Base-by-base conservation (phyloP, 1,140 invertebrate species). In the Acromyrmex charruanus region DNA sequence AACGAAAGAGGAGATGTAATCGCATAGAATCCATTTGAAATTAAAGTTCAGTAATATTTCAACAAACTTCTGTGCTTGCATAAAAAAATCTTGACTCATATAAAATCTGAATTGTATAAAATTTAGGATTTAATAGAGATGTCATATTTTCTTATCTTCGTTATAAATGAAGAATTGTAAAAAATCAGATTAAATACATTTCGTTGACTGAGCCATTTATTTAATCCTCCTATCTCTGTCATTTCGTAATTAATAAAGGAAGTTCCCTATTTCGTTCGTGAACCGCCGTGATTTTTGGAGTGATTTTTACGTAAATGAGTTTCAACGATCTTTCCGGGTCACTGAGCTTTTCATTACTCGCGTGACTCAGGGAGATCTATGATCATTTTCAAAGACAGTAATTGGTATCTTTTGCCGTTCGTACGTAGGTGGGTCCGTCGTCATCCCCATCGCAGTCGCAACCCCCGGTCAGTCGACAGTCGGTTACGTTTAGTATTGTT, bases 401-500 rank as follows among this genome's bases (percentile, higher is more conserved):
- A 88, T 90, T 88, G 63, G 31, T 53, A 14, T 18, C 28, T 61
- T 85, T 84, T 65, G 9, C 16, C 65, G 25, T 25, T 71, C 35
- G 55, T 89, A 96, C 35, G 49, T 89, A 96, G 96, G 94, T 95
- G 58, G 96, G 96, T 89, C 96, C 96, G 14, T 92, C 96, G 14
- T 92, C 95, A 0, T 97, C 97, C 3, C 96, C 97, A 2, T 92
- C 95, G 0, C 97, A 97, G 2, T 96, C 97, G 2, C 96, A 97
- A 92, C 96, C 96, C 9, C 97, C 97, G 9, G 94, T 96, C 35
- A 97, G 97, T 91, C 95, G 97, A 65, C 94, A 97, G n/a, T 97
- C 97, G 14, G 97, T 97, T 51, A 97, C 96, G 9, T 97, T 97
- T 95, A 96, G 97, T 0, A 95, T 96, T 44, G 95, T 95, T 31